Evolutionary conservation across 1,140 invertebrate species (phyloP).

Genomic region (Teleogryllus occipitalis): DNA sequence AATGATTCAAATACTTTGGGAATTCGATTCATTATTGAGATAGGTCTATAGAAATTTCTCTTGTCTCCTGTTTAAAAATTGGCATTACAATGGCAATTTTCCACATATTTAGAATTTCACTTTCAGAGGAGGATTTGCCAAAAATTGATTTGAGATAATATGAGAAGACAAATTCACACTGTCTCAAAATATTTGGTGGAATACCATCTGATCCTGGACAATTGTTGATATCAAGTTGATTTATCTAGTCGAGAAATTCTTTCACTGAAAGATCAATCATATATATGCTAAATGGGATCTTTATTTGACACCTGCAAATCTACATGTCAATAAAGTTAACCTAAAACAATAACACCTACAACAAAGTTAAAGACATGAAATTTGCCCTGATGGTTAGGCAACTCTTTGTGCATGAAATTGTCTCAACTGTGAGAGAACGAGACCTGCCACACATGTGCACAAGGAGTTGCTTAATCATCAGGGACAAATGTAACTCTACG

Average conservation of each 20-base stretch:
- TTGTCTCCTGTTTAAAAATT: background rate
- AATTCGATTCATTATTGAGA: background rate
- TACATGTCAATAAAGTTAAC: no score
- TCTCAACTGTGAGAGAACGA: no score
- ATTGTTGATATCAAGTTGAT: background rate
- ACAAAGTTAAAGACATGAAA: no score
- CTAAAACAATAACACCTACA: no score
- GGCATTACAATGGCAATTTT: background rate
- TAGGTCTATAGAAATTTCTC: background rate
- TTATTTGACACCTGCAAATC: no score
- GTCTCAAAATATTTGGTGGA: background rate
- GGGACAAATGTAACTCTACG: no score
- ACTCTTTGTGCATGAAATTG: no score
- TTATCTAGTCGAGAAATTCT: background rate
- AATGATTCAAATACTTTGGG: background rate
- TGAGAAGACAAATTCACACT: background rate
- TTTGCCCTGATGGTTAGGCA: no score
- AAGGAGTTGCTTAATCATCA: no score
- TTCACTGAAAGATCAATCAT: background rate
- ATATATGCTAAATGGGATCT: background rate
- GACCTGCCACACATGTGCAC: no score
- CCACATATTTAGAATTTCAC: background rate
- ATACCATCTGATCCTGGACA: background rate
- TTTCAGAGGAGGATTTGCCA: background rate
- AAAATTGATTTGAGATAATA: background rate